Conservation (phyloP, 2,888 invertebrate species). For the Sepioteuthis lessoniana region DNA sequence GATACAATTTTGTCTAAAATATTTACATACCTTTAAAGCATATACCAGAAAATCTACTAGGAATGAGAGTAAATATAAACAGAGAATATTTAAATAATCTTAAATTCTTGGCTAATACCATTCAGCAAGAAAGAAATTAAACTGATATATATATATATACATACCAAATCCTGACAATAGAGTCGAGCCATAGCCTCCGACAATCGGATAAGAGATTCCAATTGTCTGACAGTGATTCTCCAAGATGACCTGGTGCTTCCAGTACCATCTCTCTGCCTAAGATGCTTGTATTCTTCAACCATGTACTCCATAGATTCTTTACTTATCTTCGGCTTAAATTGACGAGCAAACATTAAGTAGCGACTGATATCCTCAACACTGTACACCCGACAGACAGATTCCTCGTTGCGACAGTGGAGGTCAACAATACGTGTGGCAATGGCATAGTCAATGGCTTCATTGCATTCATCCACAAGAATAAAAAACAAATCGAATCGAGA, state of each 20-base stretch:
- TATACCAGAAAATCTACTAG: too few relatives aligned
- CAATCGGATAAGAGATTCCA: slow-evolving; percentile 95
- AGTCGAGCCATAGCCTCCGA: slow-evolving; percentile 97
- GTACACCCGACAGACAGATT: slow-evolving; percentile 87
- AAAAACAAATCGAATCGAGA: slow-evolving; percentile 99
- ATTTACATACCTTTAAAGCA: too few relatives aligned
- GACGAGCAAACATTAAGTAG: slow-evolving; percentile 96
- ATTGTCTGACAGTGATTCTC: slow-evolving; percentile 96
- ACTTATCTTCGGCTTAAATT: slow-evolving; percentile 89
- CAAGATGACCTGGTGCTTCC: slow-evolving; percentile 85
- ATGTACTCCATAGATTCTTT: slow-evolving; percentile 87
- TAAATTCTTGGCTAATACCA: too few relatives aligned
- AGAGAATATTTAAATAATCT: too few relatives aligned
- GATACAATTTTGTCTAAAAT: too few relatives aligned
- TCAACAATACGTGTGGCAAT: slow-evolving; percentile 97
- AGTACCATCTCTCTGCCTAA: slow-evolving; percentile 87
- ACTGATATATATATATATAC: neutral
- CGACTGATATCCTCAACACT: slow-evolving; percentile 90
- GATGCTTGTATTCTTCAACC: slow-evolving; percentile 89
- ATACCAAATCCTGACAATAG: slow-evolving; percentile 91
- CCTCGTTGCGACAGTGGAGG: slow-evolving; percentile 89
- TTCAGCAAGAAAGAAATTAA: neutral
- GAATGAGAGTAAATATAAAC: too few relatives aligned
- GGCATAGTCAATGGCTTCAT: slow-evolving; percentile 95
- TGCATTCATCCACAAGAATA: slow-evolving; percentile 96